phyloP scores from a whole-genome alignment of 2,113 vertebrate species.

The Cyprinodon tularosa region DNA sequence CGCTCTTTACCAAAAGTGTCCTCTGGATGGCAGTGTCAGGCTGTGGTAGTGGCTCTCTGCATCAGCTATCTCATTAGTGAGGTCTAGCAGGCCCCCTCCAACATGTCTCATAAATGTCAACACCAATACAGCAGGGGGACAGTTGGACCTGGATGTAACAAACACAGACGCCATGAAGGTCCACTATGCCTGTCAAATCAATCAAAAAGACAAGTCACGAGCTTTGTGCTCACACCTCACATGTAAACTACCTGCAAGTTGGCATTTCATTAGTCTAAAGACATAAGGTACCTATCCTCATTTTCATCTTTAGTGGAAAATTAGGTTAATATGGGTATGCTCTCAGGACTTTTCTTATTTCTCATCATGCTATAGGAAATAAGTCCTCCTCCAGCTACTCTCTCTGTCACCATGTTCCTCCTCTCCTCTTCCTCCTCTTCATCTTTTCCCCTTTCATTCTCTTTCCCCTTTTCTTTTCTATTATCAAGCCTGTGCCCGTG shows the following conservation, averaged over 20 bases:
- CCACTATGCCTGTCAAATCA: constrained; percentile 94
- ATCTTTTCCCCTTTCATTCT: constrained; percentile 84
- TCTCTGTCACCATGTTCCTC: constrained; percentile 17
- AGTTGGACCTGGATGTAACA: constrained; percentile 93
- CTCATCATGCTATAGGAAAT: constrained; percentile 59
- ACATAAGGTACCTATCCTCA: constrained; percentile 53
- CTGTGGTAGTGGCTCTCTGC: constrained; percentile 71
- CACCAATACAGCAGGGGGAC: constrained; percentile 95
- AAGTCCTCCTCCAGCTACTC: constrained; percentile 26
- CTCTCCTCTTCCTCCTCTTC: constrained; percentile 23
- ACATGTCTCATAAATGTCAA: constrained; percentile 98
- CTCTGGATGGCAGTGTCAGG: constrained; percentile 95
- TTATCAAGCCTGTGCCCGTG: constrained; percentile 86
- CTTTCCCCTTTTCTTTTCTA: constrained; percentile 76
- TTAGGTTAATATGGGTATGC: background rate
- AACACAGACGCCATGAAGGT: constrained; percentile 94
- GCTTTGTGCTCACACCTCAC: constrained; percentile 89
- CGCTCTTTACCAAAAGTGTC: constrained; percentile 47
- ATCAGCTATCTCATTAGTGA: constrained; percentile 86
- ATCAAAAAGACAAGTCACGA: constrained; percentile 85
- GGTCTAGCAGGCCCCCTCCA: constrained; percentile 89
- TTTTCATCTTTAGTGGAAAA: constrained; percentile 48
- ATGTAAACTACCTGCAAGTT: constrained; percentile 73
- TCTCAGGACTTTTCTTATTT: constrained; percentile 32
- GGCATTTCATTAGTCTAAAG: constrained; percentile 53